Conservation (phyloP, 2,797 vertebrate genomes). For the Takifugu ocellatus region DNA sequence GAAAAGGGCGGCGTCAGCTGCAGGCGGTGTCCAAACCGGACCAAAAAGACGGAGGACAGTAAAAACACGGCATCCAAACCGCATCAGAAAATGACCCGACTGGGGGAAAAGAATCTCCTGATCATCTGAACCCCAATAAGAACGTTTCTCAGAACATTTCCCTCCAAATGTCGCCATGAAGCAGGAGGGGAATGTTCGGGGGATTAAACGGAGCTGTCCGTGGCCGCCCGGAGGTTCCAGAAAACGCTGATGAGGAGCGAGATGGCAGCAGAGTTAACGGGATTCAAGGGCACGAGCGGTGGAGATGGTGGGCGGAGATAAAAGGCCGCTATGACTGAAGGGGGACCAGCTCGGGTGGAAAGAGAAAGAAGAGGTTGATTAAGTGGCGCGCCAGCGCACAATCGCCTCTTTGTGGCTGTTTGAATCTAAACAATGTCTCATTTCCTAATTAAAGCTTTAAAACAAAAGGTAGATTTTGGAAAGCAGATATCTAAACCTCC, state of each 20-base stretch:
- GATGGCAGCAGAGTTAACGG: conserved; percentile 22
- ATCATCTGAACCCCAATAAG: too few species aligned
- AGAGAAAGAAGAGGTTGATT: conserved; percentile 40
- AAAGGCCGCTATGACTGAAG: conserved; percentile 11
- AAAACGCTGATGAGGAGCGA: conserved; percentile 24
- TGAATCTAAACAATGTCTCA: conserved; percentile 46
- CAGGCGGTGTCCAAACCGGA: too few species aligned
- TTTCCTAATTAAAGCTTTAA: conserved; percentile 58
- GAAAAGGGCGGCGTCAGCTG: too few species aligned
- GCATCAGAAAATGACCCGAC: too few species aligned
- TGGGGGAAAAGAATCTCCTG: too few species aligned
- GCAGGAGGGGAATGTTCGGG: too few species aligned
- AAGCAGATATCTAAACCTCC: conserved; percentile 32
- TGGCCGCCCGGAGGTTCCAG: background rate
- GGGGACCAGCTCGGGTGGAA: conserved; percentile 13
- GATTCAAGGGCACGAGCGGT: conserved; percentile 18
- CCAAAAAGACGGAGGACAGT: too few species aligned
- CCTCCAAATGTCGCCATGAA: too few species aligned
- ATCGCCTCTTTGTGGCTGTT: conserved; percentile 34
- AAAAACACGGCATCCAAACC: too few species aligned
- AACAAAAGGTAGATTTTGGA: conserved; percentile 20
- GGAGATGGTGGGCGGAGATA: conserved; percentile 33
- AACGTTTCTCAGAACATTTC: too few species aligned
- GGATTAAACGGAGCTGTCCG: too few species aligned
- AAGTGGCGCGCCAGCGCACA: conserved; percentile 29